phyloP scores from a whole-genome alignment of 1,140 invertebrate genomes.

The Calephelis nemesis region DNA sequence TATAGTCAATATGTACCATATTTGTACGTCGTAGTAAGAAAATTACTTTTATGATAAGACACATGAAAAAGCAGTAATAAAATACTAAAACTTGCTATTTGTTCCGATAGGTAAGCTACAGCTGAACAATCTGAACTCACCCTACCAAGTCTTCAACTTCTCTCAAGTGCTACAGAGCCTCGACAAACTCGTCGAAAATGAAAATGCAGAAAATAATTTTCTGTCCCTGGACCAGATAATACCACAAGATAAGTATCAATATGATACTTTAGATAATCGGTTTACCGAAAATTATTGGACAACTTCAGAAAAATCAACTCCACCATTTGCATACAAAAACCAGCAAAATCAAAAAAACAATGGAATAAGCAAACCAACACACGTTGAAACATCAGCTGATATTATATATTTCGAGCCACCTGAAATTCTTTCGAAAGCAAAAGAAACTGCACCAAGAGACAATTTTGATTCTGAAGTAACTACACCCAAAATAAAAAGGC shows the following conservation, averaged over 20 bases:
- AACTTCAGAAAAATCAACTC: neutral
- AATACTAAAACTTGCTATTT: too few species aligned
- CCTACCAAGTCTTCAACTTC: neutral
- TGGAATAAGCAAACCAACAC: neutral
- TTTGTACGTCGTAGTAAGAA: too few species aligned
- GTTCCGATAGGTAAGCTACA: neutral
- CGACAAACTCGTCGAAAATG: neutral
- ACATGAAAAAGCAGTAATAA: too few species aligned
- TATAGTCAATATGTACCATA: too few species aligned
- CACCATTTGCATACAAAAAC: neutral
- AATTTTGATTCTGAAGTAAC: too few species aligned
- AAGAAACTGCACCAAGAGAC: too few species aligned
- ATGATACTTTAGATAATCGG: neutral
- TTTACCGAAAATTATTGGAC: neutral
- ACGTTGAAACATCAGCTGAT: neutral
- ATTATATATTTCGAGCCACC: neutral
- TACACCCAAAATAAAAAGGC: too few species aligned
- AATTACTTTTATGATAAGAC: too few species aligned
- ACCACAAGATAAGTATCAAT: neutral
- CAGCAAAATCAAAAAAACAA: neutral
- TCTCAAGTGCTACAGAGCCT: conserved; percentile 1
- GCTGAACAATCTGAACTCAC: neutral
- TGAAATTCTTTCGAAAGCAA: too few species aligned
- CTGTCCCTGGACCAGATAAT: neutral
- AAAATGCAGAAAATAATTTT: neutral